Percentiles rank a stretch among this genome's conserved stretches.
These are phyloP conservation scores for Cyanocitta stelleri DNA, from an alignment of 2,113 vertebrate genomes.

Conservation along the genomic window DNA sequence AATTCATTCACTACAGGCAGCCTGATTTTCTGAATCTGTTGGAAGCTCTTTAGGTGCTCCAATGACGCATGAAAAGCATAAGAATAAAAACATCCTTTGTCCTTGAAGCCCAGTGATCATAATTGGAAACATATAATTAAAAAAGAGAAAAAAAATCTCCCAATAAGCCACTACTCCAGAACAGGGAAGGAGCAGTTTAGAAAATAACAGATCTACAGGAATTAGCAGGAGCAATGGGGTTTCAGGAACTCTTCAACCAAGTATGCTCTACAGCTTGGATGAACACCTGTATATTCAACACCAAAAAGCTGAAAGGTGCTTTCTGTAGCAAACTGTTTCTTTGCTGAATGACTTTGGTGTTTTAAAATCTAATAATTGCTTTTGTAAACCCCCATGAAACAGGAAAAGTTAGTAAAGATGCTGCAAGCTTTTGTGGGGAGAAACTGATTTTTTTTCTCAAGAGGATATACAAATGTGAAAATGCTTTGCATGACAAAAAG, in stretches of 20 bases:
- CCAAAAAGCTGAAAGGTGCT: not conserved
- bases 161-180: not conserved
- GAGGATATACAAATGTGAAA: not conserved
- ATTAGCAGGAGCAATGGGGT: not conserved
- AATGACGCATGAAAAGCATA: slow-evolving; percentile 21
- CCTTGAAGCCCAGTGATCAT: slow-evolving; percentile 2
- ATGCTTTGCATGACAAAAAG: not conserved
- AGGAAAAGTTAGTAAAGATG: not conserved
- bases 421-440: not conserved
- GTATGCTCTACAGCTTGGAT: not conserved
- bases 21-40: slow-evolving; percentile 44
- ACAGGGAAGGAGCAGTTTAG: not conserved
- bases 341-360: not conserved
- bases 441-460: not conserved
- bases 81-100: not conserved
- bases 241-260: not conserved
- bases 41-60: slow-evolving; percentile 24
- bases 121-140: slow-evolving; percentile 10
- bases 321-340: not conserved
- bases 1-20: slow-evolving; percentile 22
- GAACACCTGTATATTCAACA: not conserved
- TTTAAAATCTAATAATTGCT: not conserved
- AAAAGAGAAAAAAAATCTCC: not conserved
- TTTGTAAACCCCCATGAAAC: not conserved
- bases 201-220: not conserved